Percentiles rank a stretch among this genome's conserved stretches.
Evolutionary conservation across 2,113 vertebrate genomes (phyloP).

Genomic region (Peromyscus maniculatus): DNA sequence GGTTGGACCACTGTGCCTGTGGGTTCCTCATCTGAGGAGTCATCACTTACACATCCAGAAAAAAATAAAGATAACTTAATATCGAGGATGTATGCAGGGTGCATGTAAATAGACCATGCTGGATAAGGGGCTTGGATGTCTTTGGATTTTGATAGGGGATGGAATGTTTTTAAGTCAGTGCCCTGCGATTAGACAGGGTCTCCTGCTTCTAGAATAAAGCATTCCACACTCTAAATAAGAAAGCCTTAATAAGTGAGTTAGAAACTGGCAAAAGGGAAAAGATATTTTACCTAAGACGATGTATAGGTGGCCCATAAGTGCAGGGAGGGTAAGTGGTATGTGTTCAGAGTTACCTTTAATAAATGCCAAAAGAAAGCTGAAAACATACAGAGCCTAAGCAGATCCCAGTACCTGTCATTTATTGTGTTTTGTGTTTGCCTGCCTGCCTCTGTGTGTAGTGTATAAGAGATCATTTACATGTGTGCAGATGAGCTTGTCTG

Average conservation of each 20-base stretch:
- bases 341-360: conserved; percentile 34
- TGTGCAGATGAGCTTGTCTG: background rate
- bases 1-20: background rate
- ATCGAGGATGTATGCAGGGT: background rate
- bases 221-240: background rate
- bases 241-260: background rate
- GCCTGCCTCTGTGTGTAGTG: background rate
- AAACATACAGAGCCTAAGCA: background rate
- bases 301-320: background rate
- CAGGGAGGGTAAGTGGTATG: background rate
- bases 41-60: background rate
- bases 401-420: background rate
- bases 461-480: background rate
- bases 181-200: background rate
- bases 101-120: background rate
- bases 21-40: too few species aligned
- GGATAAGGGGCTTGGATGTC: background rate
- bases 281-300: background rate
- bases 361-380: background rate
- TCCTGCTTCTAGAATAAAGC: background rate
- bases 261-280: background rate
- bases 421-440: conserved; percentile 13
- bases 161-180: background rate
- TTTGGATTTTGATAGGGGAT: background rate
- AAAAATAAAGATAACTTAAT: background rate